Percentiles rank a stretch among this genome's conserved stretches.
These are phyloP conservation scores for Tachystola acroxantha DNA, from an alignment of 2,888 invertebrate genomes.

Conservation along the genomic window DNA sequence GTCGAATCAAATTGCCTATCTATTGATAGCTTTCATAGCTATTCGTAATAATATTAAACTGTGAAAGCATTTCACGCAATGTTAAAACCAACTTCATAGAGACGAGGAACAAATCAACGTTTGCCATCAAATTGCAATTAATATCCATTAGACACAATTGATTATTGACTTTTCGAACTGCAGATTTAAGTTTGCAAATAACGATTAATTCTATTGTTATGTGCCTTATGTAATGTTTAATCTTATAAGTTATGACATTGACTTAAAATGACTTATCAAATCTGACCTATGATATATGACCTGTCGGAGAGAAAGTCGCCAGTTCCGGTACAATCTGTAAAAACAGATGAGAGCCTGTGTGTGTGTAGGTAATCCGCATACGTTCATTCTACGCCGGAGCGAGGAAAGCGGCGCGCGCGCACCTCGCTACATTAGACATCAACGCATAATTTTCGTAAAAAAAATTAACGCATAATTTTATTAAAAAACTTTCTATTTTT, in stretches of 20 bases:
- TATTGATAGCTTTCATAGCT: conserved; percentile 39
- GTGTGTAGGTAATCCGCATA: conserved; percentile 42
- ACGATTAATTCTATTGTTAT: no score
- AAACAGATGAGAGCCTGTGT: conserved; percentile 51
- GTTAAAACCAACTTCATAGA: conserved; percentile 25
- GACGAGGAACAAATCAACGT: conserved; percentile 1
- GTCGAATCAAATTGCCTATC: conserved; percentile 13
- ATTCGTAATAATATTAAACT: conserved; percentile 42
- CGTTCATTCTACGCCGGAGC: conserved; percentile 51
- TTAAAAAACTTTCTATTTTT: conserved; percentile 10
- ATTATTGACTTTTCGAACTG: neutral
- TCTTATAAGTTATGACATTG: conserved; percentile 12
- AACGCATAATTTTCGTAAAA: conserved; percentile 32
- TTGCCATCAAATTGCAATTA: neutral
- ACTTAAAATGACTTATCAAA: conserved; percentile 43
- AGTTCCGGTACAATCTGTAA: conserved; percentile 69
- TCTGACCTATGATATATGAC: conserved; percentile 43
- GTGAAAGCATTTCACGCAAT: conserved; percentile 43
- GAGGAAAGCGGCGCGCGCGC: conserved; percentile 53
- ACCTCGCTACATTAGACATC: conserved; percentile 30
- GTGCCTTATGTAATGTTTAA: conserved; percentile 3
- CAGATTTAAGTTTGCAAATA: conserved; percentile 1
- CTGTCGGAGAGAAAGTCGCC: conserved; percentile 56
- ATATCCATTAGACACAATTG: no score
- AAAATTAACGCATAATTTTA: conserved; percentile 17